Conservation (phyloP, 2,113 vertebrate genomes). For the Camelus dromedarius region DNA sequence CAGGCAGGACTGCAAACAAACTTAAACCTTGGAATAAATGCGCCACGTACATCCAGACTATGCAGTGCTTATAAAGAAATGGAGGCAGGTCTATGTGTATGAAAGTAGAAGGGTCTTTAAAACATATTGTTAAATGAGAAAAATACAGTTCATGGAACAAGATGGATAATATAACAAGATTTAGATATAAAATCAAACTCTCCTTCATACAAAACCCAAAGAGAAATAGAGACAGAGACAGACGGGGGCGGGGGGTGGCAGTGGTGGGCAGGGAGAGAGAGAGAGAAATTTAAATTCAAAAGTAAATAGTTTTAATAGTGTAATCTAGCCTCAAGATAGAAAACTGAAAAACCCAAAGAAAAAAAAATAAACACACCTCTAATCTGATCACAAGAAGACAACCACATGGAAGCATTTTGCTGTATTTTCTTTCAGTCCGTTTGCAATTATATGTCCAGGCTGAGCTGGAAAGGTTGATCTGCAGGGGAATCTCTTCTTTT, state of each 20-base stretch:
- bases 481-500: background rate
- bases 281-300: background rate
- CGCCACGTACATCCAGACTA: fast-evolving
- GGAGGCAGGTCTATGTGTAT: fast-evolving
- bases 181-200: background rate
- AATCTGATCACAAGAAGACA: fast-evolving
- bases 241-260: background rate
- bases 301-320: background rate
- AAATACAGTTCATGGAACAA: background rate
- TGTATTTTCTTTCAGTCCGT: fast-evolving
- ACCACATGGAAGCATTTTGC: fast-evolving
- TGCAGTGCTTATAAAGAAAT: no score
- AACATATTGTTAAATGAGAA: background rate
- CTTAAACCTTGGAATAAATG: background rate
- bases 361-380: background rate
- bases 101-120: background rate
- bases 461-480: background rate
- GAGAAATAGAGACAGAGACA: background rate
- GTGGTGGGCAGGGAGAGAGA: background rate
- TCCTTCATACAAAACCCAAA: background rate
- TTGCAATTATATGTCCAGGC: fast-evolving
- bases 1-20: background rate
- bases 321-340: background rate
- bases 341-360: background rate
- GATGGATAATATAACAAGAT: background rate